Conservation (phyloP, 2,888 invertebrate genomes). For the Physocephala rufipes region DNA sequence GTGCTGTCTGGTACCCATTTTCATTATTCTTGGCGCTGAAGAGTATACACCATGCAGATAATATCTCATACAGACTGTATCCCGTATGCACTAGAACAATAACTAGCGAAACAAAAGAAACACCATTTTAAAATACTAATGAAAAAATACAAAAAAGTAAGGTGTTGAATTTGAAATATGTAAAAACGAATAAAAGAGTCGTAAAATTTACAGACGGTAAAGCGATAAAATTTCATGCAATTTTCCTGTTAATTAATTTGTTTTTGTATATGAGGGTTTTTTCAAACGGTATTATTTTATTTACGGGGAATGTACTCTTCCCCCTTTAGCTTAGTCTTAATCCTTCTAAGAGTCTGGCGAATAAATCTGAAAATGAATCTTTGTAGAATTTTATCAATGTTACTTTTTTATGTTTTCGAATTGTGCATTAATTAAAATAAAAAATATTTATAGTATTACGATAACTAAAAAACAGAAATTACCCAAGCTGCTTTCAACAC, state of each 20-base stretch:
- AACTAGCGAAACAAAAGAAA: slow-evolving; percentile 20
- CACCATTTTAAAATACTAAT: background rate
- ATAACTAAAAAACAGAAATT: no score
- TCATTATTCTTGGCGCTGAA: slow-evolving; percentile 19
- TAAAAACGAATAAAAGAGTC: slow-evolving; percentile 6
- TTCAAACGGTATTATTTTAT: background rate
- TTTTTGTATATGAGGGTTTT: background rate
- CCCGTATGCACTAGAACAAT: background rate
- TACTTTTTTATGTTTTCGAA: background rate
- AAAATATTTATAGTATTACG: no score
- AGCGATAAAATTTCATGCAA: slow-evolving; percentile 28
- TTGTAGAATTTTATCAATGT: no score
- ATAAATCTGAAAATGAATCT: no score
- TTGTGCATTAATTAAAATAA: slow-evolving; percentile 1
- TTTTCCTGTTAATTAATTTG: slow-evolving; percentile 25
- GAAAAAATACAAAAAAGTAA: background rate
- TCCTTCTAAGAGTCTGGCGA: no score
- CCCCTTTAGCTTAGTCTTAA: no score
- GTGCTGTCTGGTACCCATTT: background rate
- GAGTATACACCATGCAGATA: slow-evolving; percentile 1
- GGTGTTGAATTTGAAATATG: slow-evolving; percentile 6
- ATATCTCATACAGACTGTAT: slow-evolving; percentile 2
- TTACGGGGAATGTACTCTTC: background rate
- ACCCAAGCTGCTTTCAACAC: no score
- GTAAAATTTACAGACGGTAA: background rate